phyloP scores from a whole-genome alignment of 2,797 vertebrate genomes.

The Hydrolagus colliei region DNA sequence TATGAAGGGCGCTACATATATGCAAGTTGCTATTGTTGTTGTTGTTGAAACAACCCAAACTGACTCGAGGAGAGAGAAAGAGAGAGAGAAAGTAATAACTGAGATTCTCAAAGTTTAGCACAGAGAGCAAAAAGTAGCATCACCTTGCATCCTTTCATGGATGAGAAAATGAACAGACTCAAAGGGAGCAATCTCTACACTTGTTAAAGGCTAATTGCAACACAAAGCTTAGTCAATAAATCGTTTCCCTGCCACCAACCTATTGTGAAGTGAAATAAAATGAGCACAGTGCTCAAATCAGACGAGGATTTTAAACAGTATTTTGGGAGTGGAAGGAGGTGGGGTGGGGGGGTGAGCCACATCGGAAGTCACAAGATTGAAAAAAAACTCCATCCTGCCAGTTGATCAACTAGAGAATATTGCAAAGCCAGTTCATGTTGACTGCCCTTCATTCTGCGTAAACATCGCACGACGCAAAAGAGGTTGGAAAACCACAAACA shows the following conservation, averaged over 20 bases:
- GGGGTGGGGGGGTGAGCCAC: no score
- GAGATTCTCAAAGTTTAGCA: no score
- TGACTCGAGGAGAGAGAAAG: no score
- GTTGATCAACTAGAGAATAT: neutral
- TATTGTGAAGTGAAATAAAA: neutral
- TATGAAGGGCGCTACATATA: no score
- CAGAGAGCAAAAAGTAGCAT: no score
- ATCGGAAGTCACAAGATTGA: neutral
- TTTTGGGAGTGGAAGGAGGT: neutral
- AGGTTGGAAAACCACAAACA: neutral
- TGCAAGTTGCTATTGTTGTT: no score
- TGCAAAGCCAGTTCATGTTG: conserved; percentile 2
- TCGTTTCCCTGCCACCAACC: neutral
- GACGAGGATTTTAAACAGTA: neutral
- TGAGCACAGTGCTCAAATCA: neutral
- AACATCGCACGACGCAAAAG: neutral
- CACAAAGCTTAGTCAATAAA: neutral
- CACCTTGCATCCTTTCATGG: no score
- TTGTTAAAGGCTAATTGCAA: conserved; percentile 17
- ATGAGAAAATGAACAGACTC: neutral
- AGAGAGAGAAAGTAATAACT: no score
- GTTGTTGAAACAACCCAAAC: no score
- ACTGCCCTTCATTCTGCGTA: neutral
- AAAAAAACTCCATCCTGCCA: no score
- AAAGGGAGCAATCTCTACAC: conserved; percentile 8